phyloP scores from a whole-genome alignment of 2,888 invertebrate genomes.

The Sepioteuthis lessoniana region DNA sequence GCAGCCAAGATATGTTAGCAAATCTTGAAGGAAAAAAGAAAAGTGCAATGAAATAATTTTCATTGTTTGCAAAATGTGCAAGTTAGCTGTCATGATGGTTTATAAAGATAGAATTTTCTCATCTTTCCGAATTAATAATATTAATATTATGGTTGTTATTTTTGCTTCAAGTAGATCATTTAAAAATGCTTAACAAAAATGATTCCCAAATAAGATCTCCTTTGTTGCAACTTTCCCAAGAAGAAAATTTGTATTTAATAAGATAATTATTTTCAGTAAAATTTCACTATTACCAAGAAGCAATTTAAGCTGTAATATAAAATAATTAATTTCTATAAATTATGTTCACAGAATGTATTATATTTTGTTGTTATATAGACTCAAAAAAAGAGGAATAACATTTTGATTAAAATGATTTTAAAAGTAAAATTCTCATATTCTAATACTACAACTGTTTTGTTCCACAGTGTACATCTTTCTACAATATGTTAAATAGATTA shows the following conservation, averaged over 20 bases:
- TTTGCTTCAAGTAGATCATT: neutral
- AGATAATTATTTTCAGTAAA: neutral
- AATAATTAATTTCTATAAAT: neutral
- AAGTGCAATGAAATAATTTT: neutral
- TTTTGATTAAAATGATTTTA: too few species aligned
- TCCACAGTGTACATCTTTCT: too few species aligned
- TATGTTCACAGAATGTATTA: neutral
- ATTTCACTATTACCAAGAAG: neutral
- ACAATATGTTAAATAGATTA: too few species aligned
- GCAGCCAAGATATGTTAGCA: neutral
- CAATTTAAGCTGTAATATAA: neutral
- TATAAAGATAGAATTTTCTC: too few species aligned
- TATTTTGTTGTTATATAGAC: neutral
- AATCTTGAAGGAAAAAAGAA: neutral
- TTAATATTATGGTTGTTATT: neutral
- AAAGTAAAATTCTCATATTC: too few species aligned
- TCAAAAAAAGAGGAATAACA: too few species aligned
- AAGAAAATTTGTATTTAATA: neutral
- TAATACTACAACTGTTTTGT: too few species aligned
- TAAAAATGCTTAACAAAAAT: neutral
- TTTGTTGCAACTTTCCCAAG: neutral
- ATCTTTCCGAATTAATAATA: too few species aligned
- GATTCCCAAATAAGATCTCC: neutral
- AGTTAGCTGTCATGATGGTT: neutral
- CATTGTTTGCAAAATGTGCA: neutral